Base-by-base conservation (phyloP, 2,113 vertebrate genomes). In the Calyptommatus sinebrachiatus region DNA sequence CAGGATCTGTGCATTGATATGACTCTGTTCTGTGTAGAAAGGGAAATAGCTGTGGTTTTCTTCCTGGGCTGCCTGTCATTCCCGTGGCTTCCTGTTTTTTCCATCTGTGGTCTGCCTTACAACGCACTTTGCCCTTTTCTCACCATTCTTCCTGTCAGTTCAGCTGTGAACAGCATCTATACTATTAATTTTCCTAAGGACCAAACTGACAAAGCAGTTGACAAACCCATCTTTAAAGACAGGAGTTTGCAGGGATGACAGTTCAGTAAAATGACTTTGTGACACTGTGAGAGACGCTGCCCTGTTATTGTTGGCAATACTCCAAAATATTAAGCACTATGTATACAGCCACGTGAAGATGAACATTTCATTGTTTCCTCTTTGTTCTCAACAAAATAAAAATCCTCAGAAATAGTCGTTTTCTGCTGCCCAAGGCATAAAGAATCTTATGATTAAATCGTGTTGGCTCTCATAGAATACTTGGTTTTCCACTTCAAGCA, bases 61-160 rank as follows among this genome's bases (percentile, higher is more conserved):
- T 70, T 63, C 20, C n/a, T 24, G 28, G 46, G 20, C 8, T 35
- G 60, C 2, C 70, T 6, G 1, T 53, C 70, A n/a, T 31, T 22
- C 62, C n/a, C 29, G 16, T 8, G 16, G 21, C 65, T 87, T 92
- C 89, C 91, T 89, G 78, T 80, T 86, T 85, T 81, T 75, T 11
- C 28, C 82, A 71, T 78, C 24, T 0, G 0, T 57, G 77, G 80
- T 80, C 65, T 0, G 0, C 22, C 41, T 41, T n/a, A 8, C n/a
- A 65, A 82, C 48, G 2, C 0, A 21, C 48, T 73, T 77, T 73
- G 68, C 29, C 69, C 86, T 31, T 69, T 73, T 79, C 18, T 79
- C 65, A 74, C 70, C 79, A 21, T 75, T 69, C 62, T 82, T 82
- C 78, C 70, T 24, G 57, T 35, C 31, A 66, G 71, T 57, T 76